Evolutionary conservation across 2,797 vertebrate species (phyloP), one percentile per base, ranked within the genome.

Genomic region (Poecilia velifera): DNA sequence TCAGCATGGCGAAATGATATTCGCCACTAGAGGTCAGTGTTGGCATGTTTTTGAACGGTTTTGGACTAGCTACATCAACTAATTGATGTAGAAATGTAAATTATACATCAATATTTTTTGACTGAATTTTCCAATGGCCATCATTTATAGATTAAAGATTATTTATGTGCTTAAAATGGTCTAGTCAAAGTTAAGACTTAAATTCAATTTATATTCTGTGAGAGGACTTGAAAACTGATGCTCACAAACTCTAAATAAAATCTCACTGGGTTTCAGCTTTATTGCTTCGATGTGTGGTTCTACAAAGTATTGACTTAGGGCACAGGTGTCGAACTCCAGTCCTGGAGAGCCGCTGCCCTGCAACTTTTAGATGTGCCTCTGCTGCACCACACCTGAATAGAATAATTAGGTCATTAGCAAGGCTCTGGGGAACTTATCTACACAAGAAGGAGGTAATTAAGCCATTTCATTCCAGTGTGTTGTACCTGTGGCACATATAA

Each of bases 11-110:
- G 4, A 62, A 45, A 43, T 22, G 16, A 28, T 14, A 64, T 74
- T 31, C 12, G 82, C 92, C 94, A 92, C 89, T 87, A 93, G 94
- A 92, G 91, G 92, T 6, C 90, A 86, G 78, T 82, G 31, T 87
- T 55, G 77, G 6, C 81, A 79, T 31, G 22, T 82, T 73, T 79
- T 82, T 77, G 25, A 46, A 64, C 8, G 6, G 20, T 39, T 41
- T 47, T 13, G 36, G 46, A 66, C 45, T 31, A 36, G 20, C 49
- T 22, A 53, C 12, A 18, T 14, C 13, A 62, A 34, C 1, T 6
- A 62, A 4, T 34, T 34, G 5, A 62, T 7, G 59, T 31, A 2
- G 28, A 34, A 34, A 62, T 62, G 34, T 6, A 62, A 62, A 16
- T 62, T 62, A 62, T 14, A 62, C 14, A 57, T 9, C 25, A 1